Evolutionary conservation across 2,888 invertebrate species (phyloP).

Genomic region (Thyatira batis): DNA sequence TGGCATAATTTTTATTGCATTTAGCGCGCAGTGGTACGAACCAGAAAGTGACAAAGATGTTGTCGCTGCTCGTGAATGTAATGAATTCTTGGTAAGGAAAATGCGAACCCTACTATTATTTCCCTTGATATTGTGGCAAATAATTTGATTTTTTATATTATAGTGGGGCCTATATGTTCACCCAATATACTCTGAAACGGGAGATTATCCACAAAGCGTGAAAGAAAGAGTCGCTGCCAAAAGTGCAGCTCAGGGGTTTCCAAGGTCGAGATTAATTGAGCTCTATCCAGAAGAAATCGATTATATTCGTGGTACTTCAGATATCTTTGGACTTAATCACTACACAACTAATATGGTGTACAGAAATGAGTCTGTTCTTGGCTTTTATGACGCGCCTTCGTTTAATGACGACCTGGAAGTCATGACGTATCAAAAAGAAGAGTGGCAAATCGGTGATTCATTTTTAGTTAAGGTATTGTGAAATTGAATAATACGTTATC

Average conservation of each 20-base stretch:
- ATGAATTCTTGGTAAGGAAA: constrained; percentile 72
- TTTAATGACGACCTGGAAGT: constrained; percentile 38
- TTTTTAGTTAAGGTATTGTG: neutral
- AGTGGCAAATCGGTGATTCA: constrained; percentile 27
- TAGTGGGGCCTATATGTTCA: constrained; percentile 81
- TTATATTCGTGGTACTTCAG: constrained; percentile 80
- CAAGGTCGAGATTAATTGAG: constrained; percentile 80
- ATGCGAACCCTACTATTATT: neutral
- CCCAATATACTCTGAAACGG: constrained; percentile 82
- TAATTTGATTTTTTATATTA: constrained; percentile 26
- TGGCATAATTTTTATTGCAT: constrained; percentile 34
- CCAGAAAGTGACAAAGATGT: constrained; percentile 72
- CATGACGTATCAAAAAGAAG: constrained; percentile 14
- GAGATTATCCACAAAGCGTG: constrained; percentile 84
- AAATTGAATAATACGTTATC: too few relatives aligned
- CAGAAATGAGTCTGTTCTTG: constrained; percentile 38
- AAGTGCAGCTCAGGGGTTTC: constrained; percentile 81
- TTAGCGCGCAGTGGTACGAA: constrained; percentile 53
- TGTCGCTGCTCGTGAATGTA: constrained; percentile 58
- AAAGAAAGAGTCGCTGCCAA: constrained; percentile 78
- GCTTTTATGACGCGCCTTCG: constrained; percentile 33
- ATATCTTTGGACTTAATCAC: constrained; percentile 87
- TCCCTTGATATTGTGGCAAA: constrained; percentile 5
- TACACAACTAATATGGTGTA: constrained; percentile 80
- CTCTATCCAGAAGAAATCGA: constrained; percentile 83